phyloP scores from a whole-genome alignment of 2,797 vertebrate species.

The Crenuchus spilurus region DNA sequence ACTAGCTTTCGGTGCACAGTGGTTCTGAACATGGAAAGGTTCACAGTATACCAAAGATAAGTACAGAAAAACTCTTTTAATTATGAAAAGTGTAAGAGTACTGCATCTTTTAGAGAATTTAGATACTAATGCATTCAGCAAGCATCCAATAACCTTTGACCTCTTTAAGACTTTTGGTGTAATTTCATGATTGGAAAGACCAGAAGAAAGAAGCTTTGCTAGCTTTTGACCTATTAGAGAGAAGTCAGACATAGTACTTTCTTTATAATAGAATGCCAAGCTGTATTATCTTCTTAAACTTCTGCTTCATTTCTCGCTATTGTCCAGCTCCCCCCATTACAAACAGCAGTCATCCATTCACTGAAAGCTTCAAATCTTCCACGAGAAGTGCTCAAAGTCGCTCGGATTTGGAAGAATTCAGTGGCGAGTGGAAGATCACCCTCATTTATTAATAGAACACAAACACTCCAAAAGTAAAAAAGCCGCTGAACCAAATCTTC shows the following conservation, averaged over 20 bases:
- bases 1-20: not conserved
- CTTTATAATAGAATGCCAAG: constrained; percentile 47
- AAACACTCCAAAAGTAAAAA: constrained; percentile 35
- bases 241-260: not conserved
- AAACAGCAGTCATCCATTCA: constrained; percentile 7
- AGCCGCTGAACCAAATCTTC: constrained; percentile 48
- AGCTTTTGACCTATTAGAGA: not conserved
- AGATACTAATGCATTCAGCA: constrained; percentile 59
- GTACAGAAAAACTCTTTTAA: constrained; percentile 71
- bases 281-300: constrained; percentile 51
- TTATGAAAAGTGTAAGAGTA: constrained; percentile 71
- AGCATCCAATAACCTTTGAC: constrained; percentile 61
- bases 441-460: constrained; percentile 11
- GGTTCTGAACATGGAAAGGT: constrained; percentile 1
- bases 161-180: constrained; percentile 68
- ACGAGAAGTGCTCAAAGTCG: constrained; percentile 62
- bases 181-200: constrained; percentile 73
- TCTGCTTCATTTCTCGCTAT: constrained; percentile 30
- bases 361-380: constrained; percentile 43
- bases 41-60: constrained; percentile 10
- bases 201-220: constrained; percentile 33
- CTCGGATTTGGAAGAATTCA: constrained; percentile 57
- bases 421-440: not conserved
- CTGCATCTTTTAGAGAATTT: constrained; percentile 61
- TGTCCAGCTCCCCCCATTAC: not conserved